Evolutionary conservation across 2,113 vertebrate species (phyloP), one percentile per base, ranked within the genome.

Genomic region (Pheucticus melanocephalus): DNA sequence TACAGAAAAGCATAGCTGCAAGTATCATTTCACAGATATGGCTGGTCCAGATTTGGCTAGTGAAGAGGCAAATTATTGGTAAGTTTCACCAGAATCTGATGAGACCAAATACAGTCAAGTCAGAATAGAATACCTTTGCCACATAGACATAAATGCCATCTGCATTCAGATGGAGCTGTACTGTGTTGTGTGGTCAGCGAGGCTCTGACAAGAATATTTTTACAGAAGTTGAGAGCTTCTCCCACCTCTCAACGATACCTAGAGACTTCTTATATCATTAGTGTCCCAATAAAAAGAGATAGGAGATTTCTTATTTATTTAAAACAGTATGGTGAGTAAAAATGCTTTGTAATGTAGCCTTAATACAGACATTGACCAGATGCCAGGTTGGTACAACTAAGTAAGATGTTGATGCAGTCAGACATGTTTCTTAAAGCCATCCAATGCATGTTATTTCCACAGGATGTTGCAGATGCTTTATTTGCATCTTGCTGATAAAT

Each of bases 401-500:
- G 23, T 61, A 60, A 88, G 93, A 91, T 82, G 82, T 88, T 93
- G 59, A 80, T 85, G 75, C 42, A 51, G 59, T 70, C 42, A 69
- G 75, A 54, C 33, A 33, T 77, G 77, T 82, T 65, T 91, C 89
- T 79, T 42, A 94, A 95, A 97, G 86, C 35, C 78, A 86, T 92
- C 50, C 48, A 71, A 37, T 82, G 42, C 54, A 44, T 8, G 7
- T 80, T 60, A 77, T 88, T 91, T 91, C 64, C 73, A 83, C 20
- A 83, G 35, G 33, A 63, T 90, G 72, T 90, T 94, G 30, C 42
- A 27, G 40, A 25, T 53, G 64, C 76, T 96, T 95, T 94, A 92
- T 94, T 96, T 97, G 73, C 90, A 71, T 42, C 71, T 95, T 82
- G 76, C 83, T 93, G 85, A 84, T 65, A 94, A 78, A 96, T 94